Evolutionary conservation across 1,140 invertebrate species (phyloP).

Genomic region (Aphis gossypii): DNA sequence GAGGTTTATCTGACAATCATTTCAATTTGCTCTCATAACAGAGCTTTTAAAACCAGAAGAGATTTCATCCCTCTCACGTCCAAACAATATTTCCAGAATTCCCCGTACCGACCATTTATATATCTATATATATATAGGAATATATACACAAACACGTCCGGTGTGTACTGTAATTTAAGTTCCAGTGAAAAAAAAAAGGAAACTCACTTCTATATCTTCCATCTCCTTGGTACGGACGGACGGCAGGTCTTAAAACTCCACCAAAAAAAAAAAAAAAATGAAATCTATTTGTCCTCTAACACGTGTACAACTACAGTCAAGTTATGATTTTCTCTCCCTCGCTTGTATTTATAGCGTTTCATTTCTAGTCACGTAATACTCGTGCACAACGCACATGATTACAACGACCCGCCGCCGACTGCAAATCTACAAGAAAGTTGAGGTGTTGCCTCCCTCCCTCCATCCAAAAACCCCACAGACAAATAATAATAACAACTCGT

Average conservation of each 20-base stretch:
- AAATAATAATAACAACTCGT: slow-evolving; percentile 27
- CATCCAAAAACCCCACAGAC: background rate
- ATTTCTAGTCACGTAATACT: slow-evolving; percentile 41
- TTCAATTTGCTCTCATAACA: slow-evolving; percentile 23
- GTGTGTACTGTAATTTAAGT: slow-evolving; percentile 16
- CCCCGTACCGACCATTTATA: background rate
- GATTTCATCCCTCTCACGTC: slow-evolving; percentile 36
- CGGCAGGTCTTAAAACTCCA: background rate
- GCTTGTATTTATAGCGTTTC: slow-evolving; percentile 16
- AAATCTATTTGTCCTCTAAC: slow-evolving; percentile 29
- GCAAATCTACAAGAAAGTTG: background rate
- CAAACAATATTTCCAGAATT: slow-evolving; percentile 30
- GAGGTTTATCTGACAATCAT: background rate
- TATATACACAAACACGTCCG: background rate
- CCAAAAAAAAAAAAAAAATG: background rate
- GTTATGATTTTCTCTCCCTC: slow-evolving; percentile 22
- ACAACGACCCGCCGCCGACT: background rate
- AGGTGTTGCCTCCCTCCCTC: too few species aligned
- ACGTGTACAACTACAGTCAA: slow-evolving; percentile 39
- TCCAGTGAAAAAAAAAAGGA: background rate
- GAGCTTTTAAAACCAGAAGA: slow-evolving; percentile 20
- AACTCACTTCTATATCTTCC: background rate
- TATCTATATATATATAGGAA: background rate
- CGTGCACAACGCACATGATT: slow-evolving; percentile 4
- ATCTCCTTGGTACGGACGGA: background rate